Evolutionary conservation across 1,140 invertebrate genomes (phyloP), one percentile per base, ranked within the genome.

Genomic region (Sitodiplosis mosellana): DNA sequence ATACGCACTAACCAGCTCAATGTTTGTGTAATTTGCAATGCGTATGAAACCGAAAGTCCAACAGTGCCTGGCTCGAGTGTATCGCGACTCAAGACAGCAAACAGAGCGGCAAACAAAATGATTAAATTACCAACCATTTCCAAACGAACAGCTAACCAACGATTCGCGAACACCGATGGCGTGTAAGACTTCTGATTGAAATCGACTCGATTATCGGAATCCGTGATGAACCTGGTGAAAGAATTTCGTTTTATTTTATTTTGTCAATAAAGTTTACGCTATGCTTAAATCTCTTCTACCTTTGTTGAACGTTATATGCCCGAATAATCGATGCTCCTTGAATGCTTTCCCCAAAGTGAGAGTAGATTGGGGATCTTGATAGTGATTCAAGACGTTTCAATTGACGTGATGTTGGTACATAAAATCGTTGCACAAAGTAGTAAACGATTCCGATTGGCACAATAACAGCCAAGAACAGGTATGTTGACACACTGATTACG

Each of bases 341-440:
- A 19, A 73, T 48, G 17, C 63, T 75, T 65, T 80, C 77, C 33
- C 72, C 71, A 56, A 81, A 80, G 56, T 81, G 77, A 6, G 75
- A 74, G 58, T 77, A 82, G 45, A 81, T 77, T 11, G 79, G 79
- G 3, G 78, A 80, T 21, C 75, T 59, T 27, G 69, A 70, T 1
- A 75, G 67, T 1, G 78, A 78, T 55, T 81, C 93, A 21, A 99
- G 61, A 41, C 95, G 75, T 70, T 95, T 97, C 47, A 99, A 63
- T 61, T 99, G 94, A 19, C 94, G 68, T 2, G 92, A 96, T 1
- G 92, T 87, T 1, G 80, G 72, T 37, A 98, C 87, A 64, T 97
- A 98, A 69, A 96, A 92, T 53, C 87, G 78, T 76, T 96, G 80
- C 53, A 91, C 78, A 53, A 94, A 80, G 60, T 89, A 89, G 69